Evolutionary conservation across 2,797 vertebrate genomes (phyloP).

Genomic region (Crossoptilon crossoptilon): DNA sequence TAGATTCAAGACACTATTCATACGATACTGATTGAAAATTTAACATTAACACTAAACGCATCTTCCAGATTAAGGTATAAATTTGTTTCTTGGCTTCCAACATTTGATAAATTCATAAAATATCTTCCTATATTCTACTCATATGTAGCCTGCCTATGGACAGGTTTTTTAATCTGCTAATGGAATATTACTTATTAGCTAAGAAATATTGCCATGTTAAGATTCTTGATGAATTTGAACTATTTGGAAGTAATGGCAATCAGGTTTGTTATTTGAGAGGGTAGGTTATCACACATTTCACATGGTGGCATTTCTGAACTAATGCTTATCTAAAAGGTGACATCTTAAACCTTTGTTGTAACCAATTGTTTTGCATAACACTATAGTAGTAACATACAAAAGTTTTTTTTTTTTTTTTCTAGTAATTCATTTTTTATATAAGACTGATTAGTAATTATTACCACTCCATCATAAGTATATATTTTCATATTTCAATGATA

Average conservation of each 20-base stretch:
- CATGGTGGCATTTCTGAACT: constrained; percentile 13
- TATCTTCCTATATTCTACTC: background rate
- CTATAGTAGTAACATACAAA: background rate
- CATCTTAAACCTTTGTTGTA: background rate
- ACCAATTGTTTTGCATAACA: constrained; percentile 2
- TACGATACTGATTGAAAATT: background rate
- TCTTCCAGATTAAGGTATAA: background rate
- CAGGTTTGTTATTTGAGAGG: constrained; percentile 10
- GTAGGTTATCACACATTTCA: constrained; percentile 14
- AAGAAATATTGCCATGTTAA: constrained; percentile 15
- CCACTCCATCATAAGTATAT: background rate
- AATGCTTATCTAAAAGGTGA: background rate
- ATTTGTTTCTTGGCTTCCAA: background rate
- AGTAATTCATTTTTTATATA: background rate
- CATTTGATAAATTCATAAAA: background rate
- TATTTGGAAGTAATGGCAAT: constrained; percentile 17
- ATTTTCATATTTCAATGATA: background rate
- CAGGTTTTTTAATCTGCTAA: background rate
- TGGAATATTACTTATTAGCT: background rate
- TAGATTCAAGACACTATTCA: background rate
- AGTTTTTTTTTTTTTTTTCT: constrained; percentile 15
- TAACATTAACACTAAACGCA: background rate
- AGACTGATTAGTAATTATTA: background rate
- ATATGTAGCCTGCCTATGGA: background rate
- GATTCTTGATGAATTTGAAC: background rate